phyloP scores from a whole-genome alignment of 2,888 invertebrate genomes.

The Oligia fasciuncula region DNA sequence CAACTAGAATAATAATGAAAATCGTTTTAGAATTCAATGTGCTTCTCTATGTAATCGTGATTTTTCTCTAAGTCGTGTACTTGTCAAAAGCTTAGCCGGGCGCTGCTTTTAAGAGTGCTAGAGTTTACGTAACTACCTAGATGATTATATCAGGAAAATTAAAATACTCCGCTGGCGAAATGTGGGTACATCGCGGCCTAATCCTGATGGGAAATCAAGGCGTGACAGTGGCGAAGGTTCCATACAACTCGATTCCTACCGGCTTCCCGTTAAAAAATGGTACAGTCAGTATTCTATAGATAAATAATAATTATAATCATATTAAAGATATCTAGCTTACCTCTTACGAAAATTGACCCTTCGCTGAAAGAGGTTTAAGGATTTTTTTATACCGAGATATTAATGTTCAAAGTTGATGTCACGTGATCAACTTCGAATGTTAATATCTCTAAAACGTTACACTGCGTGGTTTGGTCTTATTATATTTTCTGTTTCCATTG shows the following conservation, averaged over 20 bases:
- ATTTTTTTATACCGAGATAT: too few species aligned
- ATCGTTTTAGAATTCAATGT: slow-evolving; percentile 57
- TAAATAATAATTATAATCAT: too few species aligned
- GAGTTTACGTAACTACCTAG: slow-evolving; percentile 39
- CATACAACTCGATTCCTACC: too few species aligned
- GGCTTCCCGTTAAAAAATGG: too few species aligned
- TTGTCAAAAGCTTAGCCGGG: slow-evolving; percentile 62
- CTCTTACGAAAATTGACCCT: too few species aligned
- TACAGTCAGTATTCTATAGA: too few species aligned
- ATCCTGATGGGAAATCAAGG: not conserved
- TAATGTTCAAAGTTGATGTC: too few species aligned
- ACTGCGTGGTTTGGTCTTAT: too few species aligned
- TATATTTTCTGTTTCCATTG: too few species aligned
- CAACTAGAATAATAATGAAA: slow-evolving; percentile 50
- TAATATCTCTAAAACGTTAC: too few species aligned
- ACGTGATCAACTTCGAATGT: too few species aligned
- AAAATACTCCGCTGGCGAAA: not conserved
- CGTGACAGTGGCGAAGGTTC: not conserved
- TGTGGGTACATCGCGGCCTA: not conserved
- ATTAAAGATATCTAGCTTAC: too few species aligned
- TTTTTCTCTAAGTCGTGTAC: slow-evolving; percentile 55
- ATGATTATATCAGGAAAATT: not conserved
- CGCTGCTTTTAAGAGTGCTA: slow-evolving; percentile 42
- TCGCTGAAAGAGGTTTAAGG: not conserved
- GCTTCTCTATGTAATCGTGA: slow-evolving; percentile 58